phyloP scores from a whole-genome alignment of 1,140 invertebrate genomes.

The Drosophila mojavensis region DNA sequence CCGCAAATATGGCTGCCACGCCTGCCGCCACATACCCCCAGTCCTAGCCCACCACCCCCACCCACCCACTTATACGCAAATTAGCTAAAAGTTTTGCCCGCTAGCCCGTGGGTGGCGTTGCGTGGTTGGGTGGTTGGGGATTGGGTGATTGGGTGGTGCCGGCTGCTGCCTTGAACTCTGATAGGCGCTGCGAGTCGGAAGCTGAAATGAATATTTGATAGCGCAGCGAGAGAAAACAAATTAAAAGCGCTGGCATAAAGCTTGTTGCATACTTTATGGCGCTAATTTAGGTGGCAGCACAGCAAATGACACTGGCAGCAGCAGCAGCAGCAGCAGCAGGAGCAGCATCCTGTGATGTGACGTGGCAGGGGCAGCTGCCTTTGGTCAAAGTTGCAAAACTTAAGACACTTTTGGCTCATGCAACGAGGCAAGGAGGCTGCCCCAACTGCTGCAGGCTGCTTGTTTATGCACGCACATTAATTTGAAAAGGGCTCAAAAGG shows the following conservation, averaged over 20 bases:
- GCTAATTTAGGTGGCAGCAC: slow-evolving; percentile 68
- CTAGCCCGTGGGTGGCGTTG: slow-evolving; percentile 11
- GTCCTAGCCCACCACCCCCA: neutral
- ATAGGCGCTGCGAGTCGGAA: slow-evolving; percentile 34
- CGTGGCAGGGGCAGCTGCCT: slow-evolving; percentile 2
- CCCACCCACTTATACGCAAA: slow-evolving; percentile 46
- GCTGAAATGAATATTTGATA: slow-evolving; percentile 78
- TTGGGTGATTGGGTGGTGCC: neutral
- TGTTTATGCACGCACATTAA: slow-evolving; percentile 80
- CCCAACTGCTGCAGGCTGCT: slow-evolving; percentile 26
- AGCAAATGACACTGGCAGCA: slow-evolving; percentile 29
- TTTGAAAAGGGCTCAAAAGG: slow-evolving; percentile 57
- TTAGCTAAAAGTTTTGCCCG: slow-evolving; percentile 70
- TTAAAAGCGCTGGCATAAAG: slow-evolving; percentile 69
- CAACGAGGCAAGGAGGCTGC: neutral
- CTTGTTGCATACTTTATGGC: slow-evolving; percentile 81
- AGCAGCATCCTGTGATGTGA: neutral
- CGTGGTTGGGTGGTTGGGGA: neutral
- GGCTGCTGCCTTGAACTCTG: slow-evolving; percentile 48
- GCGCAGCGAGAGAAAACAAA: slow-evolving; percentile 60
- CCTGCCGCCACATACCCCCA: neutral
- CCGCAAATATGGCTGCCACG: neutral
- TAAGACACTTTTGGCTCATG: slow-evolving; percentile 33
- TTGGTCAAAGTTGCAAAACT: slow-evolving; percentile 51
- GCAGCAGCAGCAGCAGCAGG: neutral